Conservation (phyloP, 2,113 vertebrate genomes). For the Myotis brandtii region DNA sequence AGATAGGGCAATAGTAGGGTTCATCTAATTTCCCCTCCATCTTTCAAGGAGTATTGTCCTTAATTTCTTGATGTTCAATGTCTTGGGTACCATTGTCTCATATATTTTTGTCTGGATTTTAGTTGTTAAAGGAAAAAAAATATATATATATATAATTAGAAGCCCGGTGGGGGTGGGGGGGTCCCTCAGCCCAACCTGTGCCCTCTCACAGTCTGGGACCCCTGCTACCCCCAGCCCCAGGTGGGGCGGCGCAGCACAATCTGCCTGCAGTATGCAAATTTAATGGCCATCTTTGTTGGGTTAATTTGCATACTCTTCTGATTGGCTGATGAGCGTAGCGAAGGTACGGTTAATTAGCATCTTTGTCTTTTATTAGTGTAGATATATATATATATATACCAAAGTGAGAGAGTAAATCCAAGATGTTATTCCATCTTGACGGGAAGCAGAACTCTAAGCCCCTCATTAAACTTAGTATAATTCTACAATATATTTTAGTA, state of each 20-base stretch:
- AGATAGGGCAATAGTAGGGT: not conserved
- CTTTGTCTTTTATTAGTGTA: too few relatives aligned
- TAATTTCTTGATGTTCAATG: not conserved
- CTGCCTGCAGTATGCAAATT: too few relatives aligned
- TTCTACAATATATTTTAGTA: not conserved
- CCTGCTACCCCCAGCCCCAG: too few relatives aligned
- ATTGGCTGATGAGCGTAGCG: too few relatives aligned
- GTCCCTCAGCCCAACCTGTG: too few relatives aligned
- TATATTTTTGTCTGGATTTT: not conserved
- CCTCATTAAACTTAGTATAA: not conserved
- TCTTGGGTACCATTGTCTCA: not conserved
- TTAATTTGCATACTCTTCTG: too few relatives aligned
- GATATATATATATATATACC: not conserved
- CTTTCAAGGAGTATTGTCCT: not conserved
- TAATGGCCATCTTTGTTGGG: too few relatives aligned
- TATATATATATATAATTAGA: not conserved
- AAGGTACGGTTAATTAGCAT: too few relatives aligned
- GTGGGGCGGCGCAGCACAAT: too few relatives aligned
- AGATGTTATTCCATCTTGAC: not conserved
- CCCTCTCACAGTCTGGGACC: too few relatives aligned
- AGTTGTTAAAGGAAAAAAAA: not conserved
- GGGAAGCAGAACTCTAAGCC: not conserved
- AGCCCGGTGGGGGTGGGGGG: too few relatives aligned
- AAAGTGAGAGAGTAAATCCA: not conserved
- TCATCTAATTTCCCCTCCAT: not conserved